phyloP scores from a whole-genome alignment of 2,797 vertebrate species.

The Vultur gryphus region DNA sequence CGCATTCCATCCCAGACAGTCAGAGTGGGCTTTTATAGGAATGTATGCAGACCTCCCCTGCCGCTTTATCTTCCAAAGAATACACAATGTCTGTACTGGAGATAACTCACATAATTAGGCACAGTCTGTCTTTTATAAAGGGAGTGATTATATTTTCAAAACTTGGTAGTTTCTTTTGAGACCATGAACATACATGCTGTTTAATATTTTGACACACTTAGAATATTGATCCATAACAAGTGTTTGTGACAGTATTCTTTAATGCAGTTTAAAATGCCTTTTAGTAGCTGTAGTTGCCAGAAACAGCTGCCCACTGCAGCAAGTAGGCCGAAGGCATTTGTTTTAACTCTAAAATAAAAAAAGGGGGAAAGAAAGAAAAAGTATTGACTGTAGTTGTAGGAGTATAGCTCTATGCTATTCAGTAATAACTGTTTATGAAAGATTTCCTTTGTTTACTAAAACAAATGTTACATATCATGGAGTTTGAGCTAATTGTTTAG shows the following conservation, averaged over 20 bases:
- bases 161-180: not conserved
- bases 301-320: not conserved
- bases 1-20: not conserved
- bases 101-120: not conserved
- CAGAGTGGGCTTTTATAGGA: slow-evolving; percentile 25
- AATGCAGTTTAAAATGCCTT: not conserved
- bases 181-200: rapidly evolving
- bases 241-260: not conserved
- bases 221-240: not conserved
- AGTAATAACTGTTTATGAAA: not conserved
- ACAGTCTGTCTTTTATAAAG: not conserved
- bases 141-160: not conserved
- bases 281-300: not conserved
- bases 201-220: not conserved
- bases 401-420: not conserved
- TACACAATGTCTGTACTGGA: not conserved
- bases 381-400: not conserved
- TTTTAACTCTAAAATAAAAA: not conserved
- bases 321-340: not conserved
- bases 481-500: not conserved
- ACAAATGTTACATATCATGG: not conserved
- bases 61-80: not conserved
- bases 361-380: not conserved
- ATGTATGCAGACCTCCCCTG: not conserved
- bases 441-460: not conserved